Percentiles rank a stretch among this genome's conserved stretches.
Evolutionary conservation across 2,113 vertebrate species (phyloP).

Genomic region (Struthio camelus): DNA sequence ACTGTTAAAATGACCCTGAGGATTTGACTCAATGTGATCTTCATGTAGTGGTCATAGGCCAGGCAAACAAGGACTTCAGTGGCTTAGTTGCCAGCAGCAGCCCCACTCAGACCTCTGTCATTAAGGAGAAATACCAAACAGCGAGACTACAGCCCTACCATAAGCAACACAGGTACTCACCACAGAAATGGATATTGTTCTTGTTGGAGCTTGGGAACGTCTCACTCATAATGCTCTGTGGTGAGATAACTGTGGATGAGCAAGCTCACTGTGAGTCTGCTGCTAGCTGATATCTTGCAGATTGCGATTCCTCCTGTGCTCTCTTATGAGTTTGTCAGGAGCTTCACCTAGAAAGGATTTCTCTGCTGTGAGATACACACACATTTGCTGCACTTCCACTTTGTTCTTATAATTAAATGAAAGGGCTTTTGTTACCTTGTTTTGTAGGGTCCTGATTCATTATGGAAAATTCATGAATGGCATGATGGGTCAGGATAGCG

Average conservation of each 20-base stretch:
- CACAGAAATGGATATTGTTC: not conserved
- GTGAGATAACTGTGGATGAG: not conserved
- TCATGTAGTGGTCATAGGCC: not conserved
- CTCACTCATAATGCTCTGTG: not conserved
- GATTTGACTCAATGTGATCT: not conserved
- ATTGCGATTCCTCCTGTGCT: not conserved
- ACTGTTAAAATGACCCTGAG: not conserved
- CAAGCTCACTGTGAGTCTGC: not conserved
- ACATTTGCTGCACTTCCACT: not conserved
- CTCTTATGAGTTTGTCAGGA: not conserved
- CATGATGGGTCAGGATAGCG: not conserved
- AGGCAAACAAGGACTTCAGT: not conserved
- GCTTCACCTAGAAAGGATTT: not conserved
- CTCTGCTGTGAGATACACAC: not conserved
- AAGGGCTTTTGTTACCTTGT: not conserved
- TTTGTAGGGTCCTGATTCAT: not conserved
- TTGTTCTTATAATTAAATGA: not conserved
- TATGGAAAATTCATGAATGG: not conserved
- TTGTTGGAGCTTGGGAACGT: not conserved
- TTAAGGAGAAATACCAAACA: not conserved
- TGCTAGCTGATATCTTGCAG: not conserved
- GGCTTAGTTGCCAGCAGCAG: not conserved
- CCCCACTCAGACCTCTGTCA: not conserved
- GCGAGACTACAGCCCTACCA: not conserved
- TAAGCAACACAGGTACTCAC: not conserved